Base-by-base conservation (phyloP, 2,888 invertebrate genomes). In the Panzeria rudis region DNA sequence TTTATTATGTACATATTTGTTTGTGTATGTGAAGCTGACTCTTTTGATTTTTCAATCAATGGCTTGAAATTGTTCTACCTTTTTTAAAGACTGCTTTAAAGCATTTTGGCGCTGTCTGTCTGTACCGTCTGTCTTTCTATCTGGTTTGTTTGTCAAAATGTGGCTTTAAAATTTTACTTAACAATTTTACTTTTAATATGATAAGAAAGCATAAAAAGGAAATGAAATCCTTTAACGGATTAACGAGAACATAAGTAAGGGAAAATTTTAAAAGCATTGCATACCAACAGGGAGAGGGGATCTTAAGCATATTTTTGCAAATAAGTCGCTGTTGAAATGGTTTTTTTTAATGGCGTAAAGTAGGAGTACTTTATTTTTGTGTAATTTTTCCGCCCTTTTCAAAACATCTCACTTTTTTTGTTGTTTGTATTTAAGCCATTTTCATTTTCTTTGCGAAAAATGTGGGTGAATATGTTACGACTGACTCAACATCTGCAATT, bases 211-310 rank as follows among this genome's bases (percentile, higher is more conserved):
- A 41, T 8, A 38, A 54, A 41, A 38, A 29, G 0, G 8, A 25
- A 5, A 44, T 25, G 13, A 66, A 66, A 47, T 66, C 66, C 47
- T 50, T 66, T 66, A 47, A 66, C 44, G 25, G 41, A n/a, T 44
- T 62, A 32, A 25, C 4, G 25, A 54, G 25, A 13, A 7, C 5
- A 25, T 7, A 54, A 13, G 52, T 23, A 52, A 13, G 23, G 9
- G 11, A 13, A 23, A 23, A 23, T 23, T 23, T 13, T 11, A 54
- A 56, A 56, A n/a, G 29, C 29, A 13, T 29, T 25, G 54, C 54
- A 56, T 56, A 56, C 15, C 29, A 29, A n/a, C 29, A 29, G 56
- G 56, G 5, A 3, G 25, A 13, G 6, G 15, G 25, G 11, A 8
- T 44, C n/a, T 23, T 17, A 32, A 29, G 29, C 29, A 29, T 29